Evolutionary conservation across 1,140 invertebrate species (phyloP), one percentile per base, ranked within the genome.

Genomic region (Drosophila grimshawi): DNA sequence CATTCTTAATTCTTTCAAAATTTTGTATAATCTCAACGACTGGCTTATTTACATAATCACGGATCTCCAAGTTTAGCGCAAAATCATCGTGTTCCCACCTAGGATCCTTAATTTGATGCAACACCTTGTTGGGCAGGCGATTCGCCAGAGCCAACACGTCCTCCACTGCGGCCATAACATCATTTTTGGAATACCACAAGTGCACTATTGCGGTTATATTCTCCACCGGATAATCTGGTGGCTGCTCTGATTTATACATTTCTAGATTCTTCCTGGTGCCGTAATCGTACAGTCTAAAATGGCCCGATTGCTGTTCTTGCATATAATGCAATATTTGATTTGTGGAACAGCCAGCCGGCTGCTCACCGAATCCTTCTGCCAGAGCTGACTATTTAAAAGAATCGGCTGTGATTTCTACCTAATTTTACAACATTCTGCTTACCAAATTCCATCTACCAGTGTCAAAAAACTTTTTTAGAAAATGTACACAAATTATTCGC

Each of bases 1-100:
- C 39, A 2, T 56, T 62, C 10, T 65, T 29, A 4, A 19, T 10
- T 2, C 6, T 11, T 57, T 85, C 79, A 30, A 56, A 89, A 8
- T 62, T 39, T 7, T 75, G 5, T 76, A 91, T 82, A 8, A 91
- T 86, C 29, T 51, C 39, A 46, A 91, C 78, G 3, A 91, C 55
- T 3, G 89, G 89, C 2, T 89, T 81, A 30, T 91, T 91, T 0
- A 91, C 4, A 52, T 60, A 59, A 45, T 46, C 35, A 0, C 85
- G 76, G 7, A 89, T 51, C 4, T 82, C 51, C 41, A 6, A 11
- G 19, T 76, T 72, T 0, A 80, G 5, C n/a, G 62, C 53, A 72
- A 94, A 96, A 68, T 96, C 95, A 3, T 95, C 72, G 72, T 96
- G 95, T 71, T 94, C 94, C 72, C 95, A 96, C 49, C 91, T 80